Evolutionary conservation across 2,888 invertebrate genomes (phyloP).

Genomic region (Drosophila neutralis): DNA sequence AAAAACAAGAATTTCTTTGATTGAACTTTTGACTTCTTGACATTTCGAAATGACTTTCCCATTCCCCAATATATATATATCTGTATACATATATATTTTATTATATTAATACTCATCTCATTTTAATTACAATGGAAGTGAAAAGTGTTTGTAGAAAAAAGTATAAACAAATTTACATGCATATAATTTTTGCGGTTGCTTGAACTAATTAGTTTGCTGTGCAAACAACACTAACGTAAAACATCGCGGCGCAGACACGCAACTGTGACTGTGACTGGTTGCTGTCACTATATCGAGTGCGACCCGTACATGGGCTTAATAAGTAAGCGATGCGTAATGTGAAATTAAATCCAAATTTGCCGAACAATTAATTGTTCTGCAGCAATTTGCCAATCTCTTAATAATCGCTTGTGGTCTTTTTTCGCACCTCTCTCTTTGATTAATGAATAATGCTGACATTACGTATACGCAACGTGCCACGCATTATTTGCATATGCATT

Average conservation of each 20-base stretch:
- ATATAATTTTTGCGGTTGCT: slow-evolving; percentile 11
- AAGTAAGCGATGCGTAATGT: slow-evolving; percentile 55
- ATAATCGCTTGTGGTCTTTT: slow-evolving; percentile 28
- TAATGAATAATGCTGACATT: slow-evolving; percentile 63
- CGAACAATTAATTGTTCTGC: slow-evolving; percentile 40
- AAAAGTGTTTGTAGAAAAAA: background rate
- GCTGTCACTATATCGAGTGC: slow-evolving; percentile 1
- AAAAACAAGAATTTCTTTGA: background rate
- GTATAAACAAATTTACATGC: background rate
- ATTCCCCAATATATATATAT: background rate
- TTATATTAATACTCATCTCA: background rate
- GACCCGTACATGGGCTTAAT: slow-evolving; percentile 25
- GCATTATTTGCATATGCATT: slow-evolving; percentile 41
- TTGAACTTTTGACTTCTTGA: background rate
- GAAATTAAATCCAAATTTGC: slow-evolving; percentile 59
- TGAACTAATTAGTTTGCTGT: slow-evolving; percentile 24
- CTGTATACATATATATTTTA: too few relatives aligned
- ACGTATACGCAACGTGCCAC: slow-evolving; percentile 48
- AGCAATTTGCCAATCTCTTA: slow-evolving; percentile 42
- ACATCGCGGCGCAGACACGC: slow-evolving; percentile 3
- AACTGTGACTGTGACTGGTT: background rate
- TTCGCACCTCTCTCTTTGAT: slow-evolving; percentile 34
- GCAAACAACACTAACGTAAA: slow-evolving; percentile 6
- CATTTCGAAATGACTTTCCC: background rate
- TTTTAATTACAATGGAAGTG: background rate